A percentile compares a stretch with the other conserved stretches of the same genome.
These are phyloP conservation scores for Drosophila murphyi DNA, from an alignment of 1,140 invertebrate genomes.

Conservation along the genomic window DNA sequence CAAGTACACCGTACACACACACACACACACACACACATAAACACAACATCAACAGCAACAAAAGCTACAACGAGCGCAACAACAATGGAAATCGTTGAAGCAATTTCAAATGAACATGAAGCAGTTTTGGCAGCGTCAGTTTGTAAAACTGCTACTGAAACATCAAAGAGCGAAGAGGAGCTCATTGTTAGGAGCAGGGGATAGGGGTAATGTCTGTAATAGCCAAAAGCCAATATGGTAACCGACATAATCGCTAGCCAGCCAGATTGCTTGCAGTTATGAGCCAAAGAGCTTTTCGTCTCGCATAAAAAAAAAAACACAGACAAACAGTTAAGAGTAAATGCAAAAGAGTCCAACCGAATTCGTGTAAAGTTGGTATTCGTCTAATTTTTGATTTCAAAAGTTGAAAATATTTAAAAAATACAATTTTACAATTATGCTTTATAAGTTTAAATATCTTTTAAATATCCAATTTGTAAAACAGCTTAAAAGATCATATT, in stretches of 20 bases:
- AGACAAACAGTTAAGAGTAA: slow-evolving; percentile 3
- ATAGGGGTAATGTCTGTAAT: slow-evolving; percentile 35
- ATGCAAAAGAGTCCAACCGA: neutral
- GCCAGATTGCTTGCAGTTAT: slow-evolving; percentile 23
- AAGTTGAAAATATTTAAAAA: too few relatives aligned
- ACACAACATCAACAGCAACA: slow-evolving; percentile 22
- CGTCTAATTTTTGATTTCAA: neutral
- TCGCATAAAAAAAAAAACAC: neutral
- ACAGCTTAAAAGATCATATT: too few relatives aligned
- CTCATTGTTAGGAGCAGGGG: neutral
- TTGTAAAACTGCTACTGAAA: slow-evolving; percentile 52
- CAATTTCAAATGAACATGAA: slow-evolving; percentile 51
- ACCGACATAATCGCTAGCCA: slow-evolving; percentile 58
- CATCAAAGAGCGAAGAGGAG: neutral
- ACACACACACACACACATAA: neutral
- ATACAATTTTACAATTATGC: too few relatives aligned
- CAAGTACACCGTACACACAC: slow-evolving; percentile 4
- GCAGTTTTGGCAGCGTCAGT: slow-evolving; percentile 62
- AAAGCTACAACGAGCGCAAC: neutral
- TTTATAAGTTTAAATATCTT: too few relatives aligned
- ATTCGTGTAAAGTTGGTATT: neutral
- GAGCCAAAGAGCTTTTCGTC: slow-evolving; percentile 2
- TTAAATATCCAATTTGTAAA: too few relatives aligned
- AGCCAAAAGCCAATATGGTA: slow-evolving; percentile 62
- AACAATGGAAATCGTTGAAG: slow-evolving; percentile 36